A percentile compares a stretch with the other conserved stretches of the same genome.
phyloP scores from a whole-genome alignment of 2,888 invertebrate genomes.

The Mongoloraphidia duomilia region DNA sequence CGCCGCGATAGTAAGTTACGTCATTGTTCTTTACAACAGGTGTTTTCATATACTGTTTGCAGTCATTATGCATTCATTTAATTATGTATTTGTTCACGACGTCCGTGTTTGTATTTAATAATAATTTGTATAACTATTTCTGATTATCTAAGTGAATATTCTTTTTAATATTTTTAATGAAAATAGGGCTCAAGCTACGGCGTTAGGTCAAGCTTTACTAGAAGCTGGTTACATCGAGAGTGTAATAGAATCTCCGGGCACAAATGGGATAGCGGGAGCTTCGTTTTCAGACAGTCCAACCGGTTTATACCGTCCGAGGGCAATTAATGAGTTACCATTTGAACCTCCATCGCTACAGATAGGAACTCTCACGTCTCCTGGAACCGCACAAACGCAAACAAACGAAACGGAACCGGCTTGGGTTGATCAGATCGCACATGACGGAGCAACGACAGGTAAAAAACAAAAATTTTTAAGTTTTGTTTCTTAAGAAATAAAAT shows the following conservation, averaged over 20 bases:
- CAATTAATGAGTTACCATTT: conserved; percentile 17
- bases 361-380: conserved; percentile 13
- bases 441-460: conserved; percentile 30
- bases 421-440: conserved; percentile 42
- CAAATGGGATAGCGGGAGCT: conserved; percentile 38
- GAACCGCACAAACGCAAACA: conserved; percentile 23
- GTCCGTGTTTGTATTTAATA: too few relatives aligned
- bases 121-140: too few relatives aligned
- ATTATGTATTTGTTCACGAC: too few relatives aligned
- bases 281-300: conserved; percentile 32
- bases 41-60: too few relatives aligned
- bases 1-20: too few relatives aligned
- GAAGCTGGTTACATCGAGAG: conserved; percentile 63
- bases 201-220: conserved; percentile 63
- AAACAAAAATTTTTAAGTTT: neutral
- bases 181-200: conserved; percentile 54
- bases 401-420: conserved; percentile 44
- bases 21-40: too few relatives aligned
- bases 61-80: too few relatives aligned
- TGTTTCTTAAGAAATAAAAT: neutral
- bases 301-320: conserved; percentile 32
- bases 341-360: neutral
- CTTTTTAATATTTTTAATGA: conserved; percentile 7
- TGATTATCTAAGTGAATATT: neutral
- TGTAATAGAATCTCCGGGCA: conserved; percentile 34